Evolutionary conservation across 2,888 invertebrate species (phyloP).

Genomic region (Latheticus oryzae): DNA sequence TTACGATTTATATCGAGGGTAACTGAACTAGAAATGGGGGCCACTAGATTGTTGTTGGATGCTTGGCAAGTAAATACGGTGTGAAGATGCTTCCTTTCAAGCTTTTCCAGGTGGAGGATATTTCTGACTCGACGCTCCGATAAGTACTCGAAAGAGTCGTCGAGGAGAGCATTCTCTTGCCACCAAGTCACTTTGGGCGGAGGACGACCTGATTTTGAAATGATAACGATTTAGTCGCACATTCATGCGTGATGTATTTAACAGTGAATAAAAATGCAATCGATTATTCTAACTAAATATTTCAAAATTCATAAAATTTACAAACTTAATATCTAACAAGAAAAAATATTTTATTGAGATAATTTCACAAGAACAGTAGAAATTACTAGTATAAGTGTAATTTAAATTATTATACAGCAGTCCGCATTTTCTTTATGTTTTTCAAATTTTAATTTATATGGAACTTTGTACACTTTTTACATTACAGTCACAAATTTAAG

Average conservation of each 20-base stretch:
- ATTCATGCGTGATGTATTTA: no score
- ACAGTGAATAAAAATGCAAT: no score
- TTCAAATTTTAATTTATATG: no score
- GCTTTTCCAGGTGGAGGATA: conserved; percentile 75
- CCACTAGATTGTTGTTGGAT: conserved; percentile 77
- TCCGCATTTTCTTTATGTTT: no score
- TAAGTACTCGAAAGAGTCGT: conserved; percentile 76
- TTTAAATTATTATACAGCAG: no score
- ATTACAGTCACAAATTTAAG: no score
- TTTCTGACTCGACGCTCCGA: conserved; percentile 77
- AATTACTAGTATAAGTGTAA: no score
- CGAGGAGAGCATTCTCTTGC: conserved; percentile 78
- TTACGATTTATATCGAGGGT: conserved; percentile 81
- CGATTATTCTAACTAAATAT: background rate
- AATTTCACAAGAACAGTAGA: no score
- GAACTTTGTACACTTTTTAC: no score
- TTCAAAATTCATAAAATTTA: no score
- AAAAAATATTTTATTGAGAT: no score
- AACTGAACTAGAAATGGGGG: conserved; percentile 75
- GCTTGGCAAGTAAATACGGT: conserved; percentile 79
- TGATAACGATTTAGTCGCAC: background rate
- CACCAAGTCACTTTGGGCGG: conserved; percentile 82
- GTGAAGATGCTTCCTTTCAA: conserved; percentile 76
- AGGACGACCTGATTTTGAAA: conserved; percentile 73
- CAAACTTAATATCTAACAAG: no score